Conservation (phyloP, 2,888 invertebrate genomes). For the Scelioninae gen. 2 region DNA sequence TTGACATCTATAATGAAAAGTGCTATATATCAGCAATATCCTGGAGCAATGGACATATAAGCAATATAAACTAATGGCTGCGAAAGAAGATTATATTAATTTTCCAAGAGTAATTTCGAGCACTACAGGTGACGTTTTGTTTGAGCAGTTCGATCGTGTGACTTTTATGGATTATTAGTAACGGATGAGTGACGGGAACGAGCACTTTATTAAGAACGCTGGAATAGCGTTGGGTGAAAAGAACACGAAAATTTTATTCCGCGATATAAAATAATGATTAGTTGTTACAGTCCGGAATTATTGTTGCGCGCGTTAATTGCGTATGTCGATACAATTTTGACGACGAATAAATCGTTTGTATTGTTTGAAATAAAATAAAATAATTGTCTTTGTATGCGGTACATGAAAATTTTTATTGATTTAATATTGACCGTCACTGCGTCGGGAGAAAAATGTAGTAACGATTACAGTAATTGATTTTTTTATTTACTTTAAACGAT, state of each 20-base stretch:
- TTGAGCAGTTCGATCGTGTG: slow-evolving; percentile 20
- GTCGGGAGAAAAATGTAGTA: too few species aligned
- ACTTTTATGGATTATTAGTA: slow-evolving; percentile 23
- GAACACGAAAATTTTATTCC: neutral
- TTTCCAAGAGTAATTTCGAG: slow-evolving; percentile 31
- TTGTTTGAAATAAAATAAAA: too few species aligned
- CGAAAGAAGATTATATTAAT: slow-evolving; percentile 42
- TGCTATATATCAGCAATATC: slow-evolving; percentile 47
- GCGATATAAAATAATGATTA: too few species aligned
- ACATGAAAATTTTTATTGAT: slow-evolving; percentile 28
- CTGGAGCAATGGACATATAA: slow-evolving; percentile 46
- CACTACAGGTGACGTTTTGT: slow-evolving; percentile 20
- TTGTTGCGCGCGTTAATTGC: too few species aligned
- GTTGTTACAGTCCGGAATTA: too few species aligned
- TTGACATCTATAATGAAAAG: slow-evolving; percentile 58
- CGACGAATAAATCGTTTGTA: too few species aligned
- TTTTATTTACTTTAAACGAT: too few species aligned
- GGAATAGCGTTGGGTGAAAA: neutral
- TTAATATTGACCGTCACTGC: slow-evolving; percentile 46
- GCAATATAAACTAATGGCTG: slow-evolving; percentile 50
- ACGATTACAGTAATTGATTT: too few species aligned
- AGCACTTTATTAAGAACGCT: slow-evolving; percentile 1
- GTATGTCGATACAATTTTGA: too few species aligned
- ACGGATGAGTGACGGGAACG: slow-evolving; percentile 1
- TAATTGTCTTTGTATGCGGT: too few species aligned